These are phyloP conservation scores for Pachypanchax playfairii DNA, from an alignment of 2,113 vertebrate species.

Conservation along the genomic window DNA sequence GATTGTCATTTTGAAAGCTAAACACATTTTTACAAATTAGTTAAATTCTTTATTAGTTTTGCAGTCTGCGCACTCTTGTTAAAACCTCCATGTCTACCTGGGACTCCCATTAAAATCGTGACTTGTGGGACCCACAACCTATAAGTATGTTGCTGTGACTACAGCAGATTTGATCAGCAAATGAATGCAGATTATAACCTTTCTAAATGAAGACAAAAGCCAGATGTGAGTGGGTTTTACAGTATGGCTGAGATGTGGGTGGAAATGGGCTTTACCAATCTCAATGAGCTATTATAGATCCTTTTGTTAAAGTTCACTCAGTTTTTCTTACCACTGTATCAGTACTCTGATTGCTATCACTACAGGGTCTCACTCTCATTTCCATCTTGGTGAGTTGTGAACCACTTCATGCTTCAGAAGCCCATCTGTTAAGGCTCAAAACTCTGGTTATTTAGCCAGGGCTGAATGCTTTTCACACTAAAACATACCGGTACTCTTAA, in stretches of 20 bases:
- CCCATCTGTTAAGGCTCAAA: constrained; percentile 18
- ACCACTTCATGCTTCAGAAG: constrained; percentile 16
- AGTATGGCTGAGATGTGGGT: constrained; percentile 6
- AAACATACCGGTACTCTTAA: constrained; percentile 22
- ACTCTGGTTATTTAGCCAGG: constrained; percentile 9
- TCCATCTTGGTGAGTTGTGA: constrained; percentile 3
- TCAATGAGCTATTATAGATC: constrained; percentile 13
- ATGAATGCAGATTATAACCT: constrained; percentile 7
- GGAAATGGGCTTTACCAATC: constrained; percentile 12
- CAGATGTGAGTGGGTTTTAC: constrained; percentile 5
- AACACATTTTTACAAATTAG: not conserved
- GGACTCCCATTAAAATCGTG: not conserved
- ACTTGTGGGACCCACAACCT: not conserved
- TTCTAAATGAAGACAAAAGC: constrained; percentile 7
- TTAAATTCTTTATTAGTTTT: not conserved
- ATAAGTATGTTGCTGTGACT: not conserved
- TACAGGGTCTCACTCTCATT: constrained; percentile 22
- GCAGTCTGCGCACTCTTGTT: not conserved
- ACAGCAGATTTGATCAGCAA: constrained; percentile 9
- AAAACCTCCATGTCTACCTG: not conserved
- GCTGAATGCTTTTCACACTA: constrained; percentile 5
- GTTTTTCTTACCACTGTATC: constrained; percentile 8
- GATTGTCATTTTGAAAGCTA: not conserved
- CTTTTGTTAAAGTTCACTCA: constrained; percentile 6
- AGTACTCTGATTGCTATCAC: constrained; percentile 16